Conservation (phyloP, 2,113 vertebrate genomes). For the Eonycteris spelaea region DNA sequence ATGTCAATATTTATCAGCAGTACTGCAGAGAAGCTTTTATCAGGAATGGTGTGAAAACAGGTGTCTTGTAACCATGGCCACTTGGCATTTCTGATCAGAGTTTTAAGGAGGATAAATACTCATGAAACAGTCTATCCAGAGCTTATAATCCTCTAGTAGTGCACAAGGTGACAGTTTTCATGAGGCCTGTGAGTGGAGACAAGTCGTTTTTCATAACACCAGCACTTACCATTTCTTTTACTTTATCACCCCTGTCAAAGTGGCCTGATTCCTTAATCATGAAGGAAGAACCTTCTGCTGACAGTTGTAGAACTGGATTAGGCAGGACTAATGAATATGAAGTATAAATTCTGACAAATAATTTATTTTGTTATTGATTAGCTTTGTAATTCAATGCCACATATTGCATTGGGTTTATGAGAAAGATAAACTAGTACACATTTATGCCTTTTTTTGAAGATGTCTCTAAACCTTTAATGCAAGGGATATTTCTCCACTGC, state of each 20-base stretch:
- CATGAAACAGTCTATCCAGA: conserved; percentile 14
- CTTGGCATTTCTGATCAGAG: conserved; percentile 48
- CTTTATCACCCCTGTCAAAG: background rate
- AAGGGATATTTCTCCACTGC: background rate
- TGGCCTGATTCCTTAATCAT: conserved; percentile 24
- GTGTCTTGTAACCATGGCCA: background rate
- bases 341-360: background rate
- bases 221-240: background rate
- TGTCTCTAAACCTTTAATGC: background rate
- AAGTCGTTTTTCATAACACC: background rate
- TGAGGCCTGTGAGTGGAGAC: conserved; percentile 7
- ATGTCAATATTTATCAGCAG: conserved; percentile 24
- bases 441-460: background rate
- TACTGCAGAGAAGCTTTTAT: background rate
- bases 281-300: conserved; percentile 43
- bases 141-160: conserved; percentile 1
- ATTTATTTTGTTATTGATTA: background rate
- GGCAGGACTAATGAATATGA: background rate
- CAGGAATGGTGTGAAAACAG: conserved; percentile 21
- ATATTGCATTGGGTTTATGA: background rate
- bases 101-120: conserved; percentile 49
- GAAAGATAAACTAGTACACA: background rate
- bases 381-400: background rate
- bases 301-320: conserved; percentile 49
- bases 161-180: background rate